phyloP scores from a whole-genome alignment of 2,797 vertebrate species.

The Erpetoichthys calabaricus region DNA sequence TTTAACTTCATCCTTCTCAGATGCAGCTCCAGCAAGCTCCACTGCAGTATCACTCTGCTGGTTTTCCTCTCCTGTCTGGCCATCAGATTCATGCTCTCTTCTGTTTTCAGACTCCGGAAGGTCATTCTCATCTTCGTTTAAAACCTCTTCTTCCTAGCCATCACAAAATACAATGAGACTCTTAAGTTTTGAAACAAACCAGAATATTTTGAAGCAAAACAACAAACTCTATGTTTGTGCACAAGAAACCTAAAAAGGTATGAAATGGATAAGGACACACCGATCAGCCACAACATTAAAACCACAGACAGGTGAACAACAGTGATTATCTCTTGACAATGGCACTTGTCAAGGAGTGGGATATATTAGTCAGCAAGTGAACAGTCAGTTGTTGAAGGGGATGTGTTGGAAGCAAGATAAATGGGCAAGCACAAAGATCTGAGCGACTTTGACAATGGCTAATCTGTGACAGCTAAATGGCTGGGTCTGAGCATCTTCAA shows the following conservation, averaged over 20 bases:
- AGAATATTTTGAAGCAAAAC: background rate
- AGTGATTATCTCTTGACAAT: too few relatives aligned
- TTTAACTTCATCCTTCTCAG: constrained; percentile 74
- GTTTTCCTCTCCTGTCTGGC: constrained; percentile 73
- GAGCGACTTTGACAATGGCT: too few relatives aligned
- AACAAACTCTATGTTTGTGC: background rate
- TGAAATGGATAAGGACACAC: background rate
- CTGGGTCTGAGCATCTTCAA: too few relatives aligned
- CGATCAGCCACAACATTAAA: too few relatives aligned
- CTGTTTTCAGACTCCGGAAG: constrained; percentile 54
- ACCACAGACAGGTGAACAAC: too few relatives aligned
- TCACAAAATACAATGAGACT: background rate
- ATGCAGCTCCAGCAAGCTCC: constrained; percentile 75
- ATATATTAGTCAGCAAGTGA: too few relatives aligned
- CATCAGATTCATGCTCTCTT: constrained; percentile 62
- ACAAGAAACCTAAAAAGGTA: background rate
- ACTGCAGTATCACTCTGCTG: constrained; percentile 75
- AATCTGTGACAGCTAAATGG: too few relatives aligned
- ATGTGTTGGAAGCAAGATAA: too few relatives aligned
- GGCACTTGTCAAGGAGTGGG: too few relatives aligned
- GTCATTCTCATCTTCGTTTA: constrained; percentile 44
- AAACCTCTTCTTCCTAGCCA: constrained; percentile 38
- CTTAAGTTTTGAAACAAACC: background rate
- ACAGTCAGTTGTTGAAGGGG: too few relatives aligned
- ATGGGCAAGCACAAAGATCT: too few relatives aligned